Conservation (phyloP, 2,113 vertebrate genomes). For the Hoplias malabaricus region DNA sequence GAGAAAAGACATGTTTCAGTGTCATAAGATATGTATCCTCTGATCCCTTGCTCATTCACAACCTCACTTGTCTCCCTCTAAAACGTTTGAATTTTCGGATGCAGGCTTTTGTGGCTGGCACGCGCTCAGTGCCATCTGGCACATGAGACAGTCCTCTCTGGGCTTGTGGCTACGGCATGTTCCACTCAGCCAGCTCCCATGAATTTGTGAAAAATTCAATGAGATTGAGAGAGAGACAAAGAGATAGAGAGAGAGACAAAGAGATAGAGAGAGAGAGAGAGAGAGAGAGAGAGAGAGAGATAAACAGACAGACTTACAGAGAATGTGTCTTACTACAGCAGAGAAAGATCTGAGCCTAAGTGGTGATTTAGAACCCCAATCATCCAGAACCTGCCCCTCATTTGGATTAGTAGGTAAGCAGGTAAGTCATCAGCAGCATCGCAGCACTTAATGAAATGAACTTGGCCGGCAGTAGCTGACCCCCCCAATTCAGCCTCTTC, state of each 20-base stretch:
- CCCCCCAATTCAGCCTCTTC: constrained; percentile 8
- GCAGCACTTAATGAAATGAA: constrained; percentile 47
- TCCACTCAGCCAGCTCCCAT: constrained; percentile 17
- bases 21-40: neutral
- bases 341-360: neutral
- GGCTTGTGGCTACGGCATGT: neutral
- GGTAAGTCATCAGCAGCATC: constrained; percentile 8
- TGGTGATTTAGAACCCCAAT: neutral
- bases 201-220: too few species aligned
- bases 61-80: neutral
- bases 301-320: neutral
- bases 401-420: constrained; percentile 6
- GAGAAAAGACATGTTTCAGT: neutral
- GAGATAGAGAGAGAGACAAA: constrained; percentile 37
- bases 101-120: constrained; percentile 25
- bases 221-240: too few species aligned
- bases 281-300: constrained; percentile 40
- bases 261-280: neutral
- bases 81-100: neutral
- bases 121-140: constrained; percentile 35
- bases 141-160: neutral
- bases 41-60: constrained; percentile 19
- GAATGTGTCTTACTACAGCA: constrained; percentile 7
- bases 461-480: constrained; percentile 1
- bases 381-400: constrained; percentile 6